These are phyloP conservation scores for Diaprepes abbreviatus DNA, from an alignment of 2,888 invertebrate genomes.

Conservation along the genomic window DNA sequence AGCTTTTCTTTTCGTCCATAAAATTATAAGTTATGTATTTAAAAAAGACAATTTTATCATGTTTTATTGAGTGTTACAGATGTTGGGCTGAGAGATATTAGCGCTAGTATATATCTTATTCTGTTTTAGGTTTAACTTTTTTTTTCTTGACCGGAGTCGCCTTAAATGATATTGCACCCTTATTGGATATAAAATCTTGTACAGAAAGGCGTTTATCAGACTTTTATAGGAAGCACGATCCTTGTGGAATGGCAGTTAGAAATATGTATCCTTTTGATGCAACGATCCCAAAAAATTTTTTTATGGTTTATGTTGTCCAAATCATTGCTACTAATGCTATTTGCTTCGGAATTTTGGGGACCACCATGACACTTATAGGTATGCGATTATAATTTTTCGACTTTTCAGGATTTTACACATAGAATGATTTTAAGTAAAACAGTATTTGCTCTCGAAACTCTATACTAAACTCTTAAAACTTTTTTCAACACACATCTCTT, in stretches of 20 bases:
- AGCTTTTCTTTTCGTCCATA: no score
- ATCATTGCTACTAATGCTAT: constrained; percentile 23
- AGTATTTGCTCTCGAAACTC: no score
- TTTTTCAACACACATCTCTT: no score
- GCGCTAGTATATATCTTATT: no score
- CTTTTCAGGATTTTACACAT: no score
- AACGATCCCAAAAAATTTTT: constrained; percentile 14
- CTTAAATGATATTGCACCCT: constrained; percentile 16
- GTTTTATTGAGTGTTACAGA: no score
- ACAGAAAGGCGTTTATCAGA: constrained; percentile 30
- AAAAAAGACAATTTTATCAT: no score
- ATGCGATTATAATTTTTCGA: no score
- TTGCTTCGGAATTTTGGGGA: constrained; percentile 31
- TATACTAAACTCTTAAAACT: no score
- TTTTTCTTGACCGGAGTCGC: constrained; percentile 22
- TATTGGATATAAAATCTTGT: constrained; percentile 22
- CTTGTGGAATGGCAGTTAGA: constrained; percentile 42
- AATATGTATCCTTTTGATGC: constrained; percentile 42
- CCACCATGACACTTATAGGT: constrained; percentile 41
- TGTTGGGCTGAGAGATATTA: no score
- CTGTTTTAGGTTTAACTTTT: constrained; percentile 25
- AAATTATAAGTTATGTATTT: no score
- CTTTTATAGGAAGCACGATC: constrained; percentile 46
- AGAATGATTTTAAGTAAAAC: no score
- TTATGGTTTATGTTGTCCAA: constrained; percentile 27